Base-by-base conservation (phyloP, 2,113 vertebrate species). In the Apteryx mantelli region DNA sequence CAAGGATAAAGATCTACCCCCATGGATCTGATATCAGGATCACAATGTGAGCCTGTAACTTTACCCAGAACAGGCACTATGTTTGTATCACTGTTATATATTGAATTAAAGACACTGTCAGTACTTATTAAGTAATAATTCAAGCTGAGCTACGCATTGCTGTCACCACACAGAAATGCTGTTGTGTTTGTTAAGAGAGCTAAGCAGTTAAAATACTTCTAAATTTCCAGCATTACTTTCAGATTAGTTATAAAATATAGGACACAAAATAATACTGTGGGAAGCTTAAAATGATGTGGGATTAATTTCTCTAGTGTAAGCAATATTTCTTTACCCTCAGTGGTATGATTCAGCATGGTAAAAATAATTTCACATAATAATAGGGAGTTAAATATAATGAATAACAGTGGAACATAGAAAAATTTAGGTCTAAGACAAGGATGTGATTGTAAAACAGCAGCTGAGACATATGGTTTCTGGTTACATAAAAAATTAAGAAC, bases 401-500 rank as follows among this genome's bases (percentile, higher is more conserved):
- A 50, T 66, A 74, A 77, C n/a, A 63, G 22, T 56, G 40, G 82
- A 86, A 88, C 55, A 66, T 4, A 40, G n/a, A 44, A 91, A 36
- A 70, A 91, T 81, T 91, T 70, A 60, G 44, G 50, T 60, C 71
- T 86, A 78, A 90, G 79, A 86, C 58, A 93, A 68, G 18, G 66
- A 50, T 69, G 44, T 16, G 7, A 53, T 26, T 88, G 68, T 88
- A 88, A 91, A 94, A 63, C 40, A 78, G 68, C 69, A 88, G 77
- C 19, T 38, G 75, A 96, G 76, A 81, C 55, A 46, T 14, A 52
- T 7, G 34, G 22, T 70, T 95, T 94, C 79, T 86, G 53, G 36
- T 95, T 78, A 88, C 44, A 70, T 86, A 42, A 89, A 93, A 93
- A 88, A 81, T 58, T 70, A 70, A 94, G 53, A 86, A 30, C 50